Evolutionary conservation across 1,140 invertebrate genomes (phyloP).

Genomic region (Sitophilus oryzae): DNA sequence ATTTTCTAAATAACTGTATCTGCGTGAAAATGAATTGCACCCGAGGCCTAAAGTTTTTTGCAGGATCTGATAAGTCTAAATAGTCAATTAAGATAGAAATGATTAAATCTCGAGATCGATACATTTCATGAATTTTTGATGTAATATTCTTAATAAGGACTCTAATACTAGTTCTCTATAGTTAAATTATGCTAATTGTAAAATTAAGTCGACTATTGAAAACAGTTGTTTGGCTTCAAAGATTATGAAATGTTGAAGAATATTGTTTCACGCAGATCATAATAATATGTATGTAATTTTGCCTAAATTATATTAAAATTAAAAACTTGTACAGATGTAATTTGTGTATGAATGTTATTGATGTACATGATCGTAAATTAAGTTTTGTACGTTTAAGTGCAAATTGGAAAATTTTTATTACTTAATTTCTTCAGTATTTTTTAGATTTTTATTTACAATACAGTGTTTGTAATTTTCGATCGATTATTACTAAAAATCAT

Average conservation of each 20-base stretch:
- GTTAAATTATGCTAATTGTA: no score
- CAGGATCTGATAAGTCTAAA: neutral
- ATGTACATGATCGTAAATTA: conserved; percentile 23
- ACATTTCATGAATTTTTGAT: no score
- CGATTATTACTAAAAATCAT: conserved; percentile 8
- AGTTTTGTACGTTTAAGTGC: conserved; percentile 19
- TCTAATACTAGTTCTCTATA: no score
- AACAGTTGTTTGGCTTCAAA: neutral
- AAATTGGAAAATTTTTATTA: conserved; percentile 2
- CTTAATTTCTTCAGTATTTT: neutral
- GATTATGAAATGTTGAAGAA: neutral
- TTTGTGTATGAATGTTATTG: conserved; percentile 23
- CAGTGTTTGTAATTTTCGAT: conserved; percentile 1
- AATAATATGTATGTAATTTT: conserved; percentile 9
- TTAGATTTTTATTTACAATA: no score
- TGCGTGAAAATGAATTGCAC: neutral
- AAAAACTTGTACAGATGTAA: conserved; percentile 22
- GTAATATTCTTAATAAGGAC: no score
- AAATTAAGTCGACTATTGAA: no score
- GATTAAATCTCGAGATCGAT: no score
- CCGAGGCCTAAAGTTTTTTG: neutral
- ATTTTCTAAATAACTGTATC: neutral
- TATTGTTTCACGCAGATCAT: conserved; percentile 14
- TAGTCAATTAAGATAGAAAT: conserved; percentile 4
- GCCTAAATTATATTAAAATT: conserved; percentile 12